These are phyloP conservation scores for Cryptus armator DNA, from an alignment of 2,888 invertebrate genomes.

Conservation along the genomic window DNA sequence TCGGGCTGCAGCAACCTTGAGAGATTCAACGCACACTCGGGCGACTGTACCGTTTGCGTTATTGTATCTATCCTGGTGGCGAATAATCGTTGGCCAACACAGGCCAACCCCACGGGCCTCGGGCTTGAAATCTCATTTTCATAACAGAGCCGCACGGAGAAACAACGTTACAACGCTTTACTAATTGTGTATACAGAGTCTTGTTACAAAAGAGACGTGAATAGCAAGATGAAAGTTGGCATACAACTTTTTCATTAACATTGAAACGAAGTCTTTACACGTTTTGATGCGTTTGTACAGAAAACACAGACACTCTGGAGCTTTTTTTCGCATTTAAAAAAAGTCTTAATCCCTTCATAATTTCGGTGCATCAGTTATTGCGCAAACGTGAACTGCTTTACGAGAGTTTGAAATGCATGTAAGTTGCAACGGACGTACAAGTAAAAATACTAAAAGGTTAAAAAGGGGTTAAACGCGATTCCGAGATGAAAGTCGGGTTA, in stretches of 20 bases:
- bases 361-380: no score
- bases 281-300: background rate
- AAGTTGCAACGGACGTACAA: no score
- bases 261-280: background rate
- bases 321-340: no score
- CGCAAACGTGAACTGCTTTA: no score
- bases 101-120: background rate
- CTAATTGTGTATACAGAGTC: constrained; percentile 44
- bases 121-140: constrained; percentile 61
- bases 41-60: background rate
- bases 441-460: no score
- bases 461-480: no score
- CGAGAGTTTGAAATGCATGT: no score
- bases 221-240: background rate
- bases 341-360: no score
- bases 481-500: no score
- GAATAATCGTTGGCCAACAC: background rate
- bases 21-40: constrained; percentile 44
- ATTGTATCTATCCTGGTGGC: background rate
- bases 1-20: constrained; percentile 43
- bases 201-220: constrained; percentile 1
- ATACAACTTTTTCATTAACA: background rate
- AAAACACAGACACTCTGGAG: background rate
- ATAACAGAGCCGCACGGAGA: constrained; percentile 26
- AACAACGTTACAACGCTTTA: background rate